Percentiles rank a stretch among this genome's conserved stretches.
These are phyloP conservation scores for Seira musarum DNA, from an alignment of 2,888 invertebrate species.

Conservation along the genomic window DNA sequence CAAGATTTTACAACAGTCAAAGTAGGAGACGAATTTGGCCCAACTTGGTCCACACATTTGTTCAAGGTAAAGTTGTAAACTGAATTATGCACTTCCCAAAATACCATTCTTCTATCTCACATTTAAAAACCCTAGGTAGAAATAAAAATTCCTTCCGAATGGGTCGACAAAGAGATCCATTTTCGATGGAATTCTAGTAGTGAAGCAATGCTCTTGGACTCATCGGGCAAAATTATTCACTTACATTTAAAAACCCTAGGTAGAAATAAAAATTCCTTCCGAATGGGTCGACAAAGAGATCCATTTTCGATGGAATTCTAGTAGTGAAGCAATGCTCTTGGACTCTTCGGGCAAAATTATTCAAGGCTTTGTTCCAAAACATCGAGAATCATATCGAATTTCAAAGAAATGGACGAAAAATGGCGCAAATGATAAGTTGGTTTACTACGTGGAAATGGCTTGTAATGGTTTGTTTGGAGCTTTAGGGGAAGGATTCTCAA, in stretches of 20 bases:
- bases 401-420: constrained; percentile 60
- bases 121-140: constrained; percentile 69
- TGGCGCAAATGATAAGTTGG: constrained; percentile 52
- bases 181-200: constrained; percentile 73
- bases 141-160: constrained; percentile 72
- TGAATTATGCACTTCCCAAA: neutral
- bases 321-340: constrained; percentile 73
- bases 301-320: constrained; percentile 73
- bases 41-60: constrained; percentile 75
- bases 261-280: constrained; percentile 72
- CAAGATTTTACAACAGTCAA: constrained; percentile 45
- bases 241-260: constrained; percentile 54
- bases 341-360: constrained; percentile 72
- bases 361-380: constrained; percentile 70
- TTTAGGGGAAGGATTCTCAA: constrained; percentile 71
- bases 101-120: neutral
- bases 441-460: constrained; percentile 74
- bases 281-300: constrained; percentile 73
- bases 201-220: constrained; percentile 73
- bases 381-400: constrained; percentile 68
- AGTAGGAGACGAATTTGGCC: constrained; percentile 71
- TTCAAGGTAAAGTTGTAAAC: constrained; percentile 71
- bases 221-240: constrained; percentile 72
- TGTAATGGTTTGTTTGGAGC: constrained; percentile 74
- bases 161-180: constrained; percentile 73